Conservation (phyloP, 1,140 invertebrate genomes). For the Tachypleus tridentatus region DNA sequence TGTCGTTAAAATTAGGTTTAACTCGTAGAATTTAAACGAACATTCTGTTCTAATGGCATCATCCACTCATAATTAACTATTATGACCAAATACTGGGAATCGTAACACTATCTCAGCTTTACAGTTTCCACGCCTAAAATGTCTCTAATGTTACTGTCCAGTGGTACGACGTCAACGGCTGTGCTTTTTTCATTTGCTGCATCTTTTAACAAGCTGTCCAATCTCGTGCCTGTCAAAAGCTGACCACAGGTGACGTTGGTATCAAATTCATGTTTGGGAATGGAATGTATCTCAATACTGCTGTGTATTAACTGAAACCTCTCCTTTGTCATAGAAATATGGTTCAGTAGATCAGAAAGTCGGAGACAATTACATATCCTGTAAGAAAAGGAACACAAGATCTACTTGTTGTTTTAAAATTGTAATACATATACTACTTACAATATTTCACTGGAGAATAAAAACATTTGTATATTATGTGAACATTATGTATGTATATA, state of each 20-base stretch:
- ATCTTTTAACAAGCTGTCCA: not conserved
- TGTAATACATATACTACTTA: too few species aligned
- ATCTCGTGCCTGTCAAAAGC: slow-evolving; percentile 10
- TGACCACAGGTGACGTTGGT: slow-evolving; percentile 16
- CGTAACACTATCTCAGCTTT: slow-evolving; percentile 13
- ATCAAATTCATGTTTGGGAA: slow-evolving; percentile 19
- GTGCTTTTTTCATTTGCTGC: not conserved
- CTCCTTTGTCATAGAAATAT: slow-evolving; percentile 13
- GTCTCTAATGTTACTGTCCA: slow-evolving; percentile 19
- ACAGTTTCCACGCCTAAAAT: slow-evolving; percentile 23
- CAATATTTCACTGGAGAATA: too few species aligned
- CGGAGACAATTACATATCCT: slow-evolving; percentile 18
- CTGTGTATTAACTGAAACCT: slow-evolving; percentile 9
- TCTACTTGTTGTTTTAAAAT: too few species aligned
- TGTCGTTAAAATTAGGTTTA: too few species aligned
- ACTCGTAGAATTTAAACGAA: too few species aligned
- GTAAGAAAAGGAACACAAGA: not conserved
- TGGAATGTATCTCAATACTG: slow-evolving; percentile 16
- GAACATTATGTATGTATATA: too few species aligned
- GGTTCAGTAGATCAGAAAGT: slow-evolving; percentile 17
- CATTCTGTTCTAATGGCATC: too few species aligned
- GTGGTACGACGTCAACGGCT: slow-evolving; percentile 13
- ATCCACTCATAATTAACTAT: too few species aligned
- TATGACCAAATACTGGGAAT: too few species aligned
- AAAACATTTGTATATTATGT: too few species aligned